Conservation (phyloP, 2,113 vertebrate species). For the Orcinus orca region DNA sequence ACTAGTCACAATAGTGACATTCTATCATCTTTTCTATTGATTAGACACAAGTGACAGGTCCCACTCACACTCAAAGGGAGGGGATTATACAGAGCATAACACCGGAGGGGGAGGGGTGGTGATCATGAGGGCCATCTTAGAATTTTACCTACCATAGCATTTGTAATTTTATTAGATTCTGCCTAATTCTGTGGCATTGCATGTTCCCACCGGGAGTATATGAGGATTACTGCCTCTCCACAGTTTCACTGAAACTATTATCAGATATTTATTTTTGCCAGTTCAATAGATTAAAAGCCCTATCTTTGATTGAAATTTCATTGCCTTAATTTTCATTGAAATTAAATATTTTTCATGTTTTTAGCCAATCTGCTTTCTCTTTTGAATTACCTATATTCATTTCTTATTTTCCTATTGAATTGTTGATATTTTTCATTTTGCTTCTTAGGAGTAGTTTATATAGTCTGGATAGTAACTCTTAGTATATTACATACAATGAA, state of each 20-base stretch:
- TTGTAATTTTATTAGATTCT: not conserved
- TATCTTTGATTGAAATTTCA: not conserved
- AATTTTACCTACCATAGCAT: not conserved
- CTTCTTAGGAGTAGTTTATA: not conserved
- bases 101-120: accelerated
- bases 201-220: not conserved
- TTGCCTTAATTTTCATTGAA: not conserved
- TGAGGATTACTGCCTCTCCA: not conserved
- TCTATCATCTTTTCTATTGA: not conserved
- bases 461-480: not conserved
- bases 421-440: not conserved
- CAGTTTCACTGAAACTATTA: not conserved
- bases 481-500: not conserved
- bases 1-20: not conserved
- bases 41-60: not conserved
- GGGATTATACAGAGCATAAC: not conserved
- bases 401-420: not conserved
- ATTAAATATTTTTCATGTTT: not conserved
- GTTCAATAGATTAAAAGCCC: not conserved
- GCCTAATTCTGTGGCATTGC: not conserved
- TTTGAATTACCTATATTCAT: not conserved
- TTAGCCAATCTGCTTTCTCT: not conserved
- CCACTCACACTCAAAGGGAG: not conserved
- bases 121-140: not conserved
- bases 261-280: not conserved